Base-by-base conservation (phyloP, 30 jellyfish, hydroid and myxozoan genomes). In the Aurelia sp. region DNA sequence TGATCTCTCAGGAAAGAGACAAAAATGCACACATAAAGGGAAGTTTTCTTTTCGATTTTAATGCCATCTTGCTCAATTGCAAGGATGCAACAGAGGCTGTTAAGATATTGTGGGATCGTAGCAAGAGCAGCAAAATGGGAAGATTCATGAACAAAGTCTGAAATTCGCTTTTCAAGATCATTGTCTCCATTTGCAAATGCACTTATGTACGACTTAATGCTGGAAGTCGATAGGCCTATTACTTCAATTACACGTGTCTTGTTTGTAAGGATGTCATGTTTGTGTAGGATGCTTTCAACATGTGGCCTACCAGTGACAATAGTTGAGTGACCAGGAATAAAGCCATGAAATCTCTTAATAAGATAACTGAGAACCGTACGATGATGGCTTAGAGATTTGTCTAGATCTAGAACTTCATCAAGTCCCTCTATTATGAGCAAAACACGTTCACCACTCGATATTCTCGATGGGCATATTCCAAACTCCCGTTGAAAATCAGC, bases 261-360 rank as follows among this genome's bases (percentile, higher is more conserved):
- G 33, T 21, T 21, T 59, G 69, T 59, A 8, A 59, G 69, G 13
- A 18, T 21, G 33, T 21, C 69, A 59, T 21, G 69, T 21, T 59
- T 59, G 24, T 21, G 24, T 3, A 59, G 69, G 13, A 59, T 21
- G 24, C 33, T 21, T 59, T 59, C 69, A 59, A 59, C 69, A 13
- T 59, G 69, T 3, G 69, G 69, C 69, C 69, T 59, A 18, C 69
- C 69, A 59, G 69, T 59, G 35, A 59, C 33, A 21, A 59, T 59
- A 1, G 33, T 59, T 4, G 33, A 18, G 69, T 59, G 69, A 21
- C 69, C 69, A 59, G 69, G 69, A 59, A 59, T 59, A 21, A 59
- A 59, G 24, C 69, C 33, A 21, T 21, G 13, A 59, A 13, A n/a
- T 59, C 3, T 59, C 33, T 59, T 59, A 44, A 44, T 44, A 2